Evolutionary conservation across 2,797 vertebrate species (phyloP).

Genomic region (Lepus oiostolus): DNA sequence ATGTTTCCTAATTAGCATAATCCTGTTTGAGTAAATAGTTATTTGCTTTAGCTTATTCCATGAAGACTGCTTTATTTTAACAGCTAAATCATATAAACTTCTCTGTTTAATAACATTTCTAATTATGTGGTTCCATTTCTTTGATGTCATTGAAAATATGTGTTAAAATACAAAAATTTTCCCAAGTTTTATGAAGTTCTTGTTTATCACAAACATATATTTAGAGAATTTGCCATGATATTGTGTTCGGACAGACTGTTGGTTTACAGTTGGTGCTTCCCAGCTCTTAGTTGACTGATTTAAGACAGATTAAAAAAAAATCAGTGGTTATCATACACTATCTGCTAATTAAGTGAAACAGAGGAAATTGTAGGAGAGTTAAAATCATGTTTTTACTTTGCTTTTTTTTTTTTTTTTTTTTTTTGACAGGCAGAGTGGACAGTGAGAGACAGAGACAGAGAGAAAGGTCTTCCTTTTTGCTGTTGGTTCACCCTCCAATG

Average conservation of each 20-base stretch:
- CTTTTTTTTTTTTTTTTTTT: too few relatives aligned
- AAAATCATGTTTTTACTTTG: conserved; percentile 28
- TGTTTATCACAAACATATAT: conserved; percentile 3
- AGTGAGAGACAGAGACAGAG: too few relatives aligned
- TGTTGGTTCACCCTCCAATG: too few relatives aligned
- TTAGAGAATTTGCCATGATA: background rate
- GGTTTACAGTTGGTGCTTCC: background rate
- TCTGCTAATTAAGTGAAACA: background rate
- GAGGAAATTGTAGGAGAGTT: background rate
- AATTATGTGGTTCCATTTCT: conserved; percentile 30
- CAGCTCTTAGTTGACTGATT: background rate
- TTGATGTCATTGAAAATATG: conserved; percentile 37
- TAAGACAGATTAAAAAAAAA: background rate
- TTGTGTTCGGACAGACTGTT: background rate
- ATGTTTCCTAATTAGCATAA: conserved; percentile 41
- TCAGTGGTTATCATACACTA: background rate
- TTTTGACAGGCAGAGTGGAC: too few relatives aligned
- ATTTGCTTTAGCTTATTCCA: conserved; percentile 47
- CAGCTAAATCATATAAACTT: background rate
- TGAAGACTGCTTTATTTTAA: conserved; percentile 10
- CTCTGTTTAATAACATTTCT: conserved; percentile 8
- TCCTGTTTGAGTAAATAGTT: conserved; percentile 36
- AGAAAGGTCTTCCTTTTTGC: too few relatives aligned
- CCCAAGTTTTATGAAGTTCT: conserved; percentile 17
- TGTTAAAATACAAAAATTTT: conserved; percentile 3